These are phyloP conservation scores for Ceriagrion tenellum DNA, from an alignment of 2,888 invertebrate genomes.

Conservation along the genomic window DNA sequence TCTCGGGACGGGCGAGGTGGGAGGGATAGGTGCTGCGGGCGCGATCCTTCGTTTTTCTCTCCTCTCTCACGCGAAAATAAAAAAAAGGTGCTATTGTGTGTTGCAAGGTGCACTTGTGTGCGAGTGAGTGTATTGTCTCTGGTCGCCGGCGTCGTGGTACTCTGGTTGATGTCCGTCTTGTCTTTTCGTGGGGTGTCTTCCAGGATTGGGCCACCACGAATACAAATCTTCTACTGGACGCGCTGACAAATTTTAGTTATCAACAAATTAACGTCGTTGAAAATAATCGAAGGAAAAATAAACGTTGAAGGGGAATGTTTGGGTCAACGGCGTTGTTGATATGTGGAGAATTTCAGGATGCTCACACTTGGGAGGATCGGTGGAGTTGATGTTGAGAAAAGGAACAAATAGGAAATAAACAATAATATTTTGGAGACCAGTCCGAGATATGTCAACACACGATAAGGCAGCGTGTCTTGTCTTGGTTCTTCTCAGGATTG, in stretches of 20 bases:
- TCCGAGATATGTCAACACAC: background rate
- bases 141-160: background rate
- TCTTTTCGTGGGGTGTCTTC: background rate
- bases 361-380: background rate
- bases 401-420: background rate
- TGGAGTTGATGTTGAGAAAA: background rate
- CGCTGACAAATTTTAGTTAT: background rate
- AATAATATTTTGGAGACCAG: background rate
- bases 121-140: background rate
- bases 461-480: background rate
- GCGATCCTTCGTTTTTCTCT: background rate
- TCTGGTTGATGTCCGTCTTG: background rate
- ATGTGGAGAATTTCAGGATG: background rate
- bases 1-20: conserved; percentile 14
- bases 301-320: background rate
- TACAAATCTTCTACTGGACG: background rate
- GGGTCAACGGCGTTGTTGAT: background rate
- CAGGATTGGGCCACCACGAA: background rate
- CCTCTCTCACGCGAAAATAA: background rate
- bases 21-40: background rate
- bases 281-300: background rate
- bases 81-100: conserved; percentile 40
- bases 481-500: background rate
- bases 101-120: background rate
- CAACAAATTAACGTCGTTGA: background rate